Evolutionary conservation across 2,888 invertebrate genomes (phyloP), one percentile per base, ranked within the genome.

Genomic region (Netelia fuscicornis): DNA sequence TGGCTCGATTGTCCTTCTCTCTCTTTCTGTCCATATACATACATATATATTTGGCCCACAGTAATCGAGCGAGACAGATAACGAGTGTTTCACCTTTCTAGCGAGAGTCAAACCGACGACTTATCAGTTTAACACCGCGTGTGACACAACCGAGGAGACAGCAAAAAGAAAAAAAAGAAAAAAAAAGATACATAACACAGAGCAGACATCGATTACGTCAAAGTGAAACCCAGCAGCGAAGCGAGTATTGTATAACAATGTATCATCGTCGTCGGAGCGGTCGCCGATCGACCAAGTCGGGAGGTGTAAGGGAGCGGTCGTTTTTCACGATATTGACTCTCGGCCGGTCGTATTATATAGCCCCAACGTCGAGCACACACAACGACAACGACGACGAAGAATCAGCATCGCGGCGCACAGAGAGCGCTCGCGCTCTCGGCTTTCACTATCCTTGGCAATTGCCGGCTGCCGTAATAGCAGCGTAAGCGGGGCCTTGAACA

Each of bases 361-460:
- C 3, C 11, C 10, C 48, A 13, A 48, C 13, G 58, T 2, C 8
- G 10, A 58, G 2, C 8, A 20, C 2, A n/a, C 54, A 58, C 9
- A 20, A 62, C 62, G 58, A 62, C 42, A 44, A 62, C 52, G 67
- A 58, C 25, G 48, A 60, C 42, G 23, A 71, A 17, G 10, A 71
- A 44, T 62, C 54, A 48, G 23, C 23, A 77, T 42, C 30, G 67
- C 65, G 23, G 67, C 65, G 23, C 23, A 65, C 60, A 23, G 37
- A 77, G 30, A 54, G 58, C 67, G 64, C 68, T 78, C 62, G n/a
- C 37, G 11, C 17, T 70, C 52, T 70, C 64, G 77, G 88, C 88
- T 90, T 90, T 90, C 90, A 88, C 87, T 89, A 89, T 90, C 87
- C 90, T 89, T 89, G 89, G 84, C 87, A 87, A 87, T 90, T 87